Conservation (phyloP, 1,140 invertebrate genomes). For the Gryon sp. region DNA sequence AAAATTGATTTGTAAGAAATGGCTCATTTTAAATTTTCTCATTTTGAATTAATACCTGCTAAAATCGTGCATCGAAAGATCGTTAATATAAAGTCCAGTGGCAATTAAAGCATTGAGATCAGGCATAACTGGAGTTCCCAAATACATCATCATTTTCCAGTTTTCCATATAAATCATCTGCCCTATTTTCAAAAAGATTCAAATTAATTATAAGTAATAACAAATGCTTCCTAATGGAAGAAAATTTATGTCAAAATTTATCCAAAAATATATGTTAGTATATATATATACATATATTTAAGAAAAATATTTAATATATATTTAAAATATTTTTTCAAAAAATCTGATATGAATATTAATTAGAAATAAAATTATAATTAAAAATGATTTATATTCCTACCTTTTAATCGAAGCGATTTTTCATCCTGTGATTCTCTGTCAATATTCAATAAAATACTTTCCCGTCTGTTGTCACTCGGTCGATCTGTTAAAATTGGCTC, state of each 20-base stretch:
- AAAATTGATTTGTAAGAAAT: too few species aligned
- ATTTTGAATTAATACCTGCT: too few species aligned
- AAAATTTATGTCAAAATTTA: too few species aligned
- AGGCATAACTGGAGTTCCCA: slow-evolving; percentile 97
- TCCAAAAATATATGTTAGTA: too few species aligned
- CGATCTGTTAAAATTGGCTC: slow-evolving; percentile 88
- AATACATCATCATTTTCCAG: slow-evolving; percentile 97
- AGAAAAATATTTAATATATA: background rate
- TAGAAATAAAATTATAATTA: too few species aligned
- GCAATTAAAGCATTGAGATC: slow-evolving; percentile 93
- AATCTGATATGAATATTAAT: too few species aligned
- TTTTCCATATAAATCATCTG: slow-evolving; percentile 99
- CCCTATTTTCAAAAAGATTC: slow-evolving; percentile 80
- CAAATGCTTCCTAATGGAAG: too few species aligned
- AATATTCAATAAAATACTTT: slow-evolving; percentile 82
- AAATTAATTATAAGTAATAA: too few species aligned
- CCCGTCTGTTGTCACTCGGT: slow-evolving; percentile 79
- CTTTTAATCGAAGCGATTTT: slow-evolving; percentile 90
- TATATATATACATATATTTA: too few species aligned
- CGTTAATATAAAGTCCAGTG: slow-evolving; percentile 96
- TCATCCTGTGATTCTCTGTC: slow-evolving; percentile 83
- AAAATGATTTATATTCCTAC: slow-evolving; percentile 80
- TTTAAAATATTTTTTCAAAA: too few species aligned
- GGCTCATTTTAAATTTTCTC: too few species aligned
- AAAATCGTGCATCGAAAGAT: slow-evolving; percentile 98